Evolutionary conservation across 1,140 invertebrate species (phyloP).

Genomic region (Aphelenchoides avenae): DNA sequence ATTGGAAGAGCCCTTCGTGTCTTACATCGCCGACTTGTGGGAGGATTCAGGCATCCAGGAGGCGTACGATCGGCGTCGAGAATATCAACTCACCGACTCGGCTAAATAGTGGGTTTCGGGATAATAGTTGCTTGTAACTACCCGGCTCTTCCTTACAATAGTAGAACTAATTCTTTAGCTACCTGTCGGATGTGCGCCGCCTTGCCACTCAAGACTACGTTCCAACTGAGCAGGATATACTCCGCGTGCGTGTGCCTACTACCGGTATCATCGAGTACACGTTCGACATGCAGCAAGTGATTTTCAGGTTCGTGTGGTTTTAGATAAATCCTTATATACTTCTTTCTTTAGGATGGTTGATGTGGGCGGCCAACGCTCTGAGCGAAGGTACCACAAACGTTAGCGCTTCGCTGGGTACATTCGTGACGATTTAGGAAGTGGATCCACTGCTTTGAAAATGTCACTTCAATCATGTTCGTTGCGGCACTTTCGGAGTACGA

Average conservation of each 20-base stretch:
- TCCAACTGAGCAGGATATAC: constrained; percentile 92
- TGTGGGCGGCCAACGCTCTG: constrained; percentile 64
- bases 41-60: constrained; percentile 92
- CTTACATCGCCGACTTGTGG: constrained; percentile 95
- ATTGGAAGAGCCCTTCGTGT: constrained; percentile 91
- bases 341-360: constrained; percentile 64
- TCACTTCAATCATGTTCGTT: constrained; percentile 67
- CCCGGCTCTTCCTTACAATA: too few species aligned
- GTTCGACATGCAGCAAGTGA: constrained; percentile 91
- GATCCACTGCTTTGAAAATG: constrained; percentile 68
- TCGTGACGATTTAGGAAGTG: constrained; percentile 66
- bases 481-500: constrained; percentile 60
- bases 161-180: constrained; percentile 71
- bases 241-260: constrained; percentile 90
- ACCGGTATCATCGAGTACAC: constrained; percentile 91
- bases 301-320: too few species aligned
- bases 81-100: constrained; percentile 98
- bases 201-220: constrained; percentile 85
- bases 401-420: too few species aligned
- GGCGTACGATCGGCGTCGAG: constrained; percentile 95
- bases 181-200: constrained; percentile 90
- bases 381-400: too few species aligned
- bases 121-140: neutral
- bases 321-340: too few species aligned
- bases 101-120: constrained; percentile 99